Conservation (phyloP, 2,113 vertebrate genomes). For the Colinus virginianus region DNA sequence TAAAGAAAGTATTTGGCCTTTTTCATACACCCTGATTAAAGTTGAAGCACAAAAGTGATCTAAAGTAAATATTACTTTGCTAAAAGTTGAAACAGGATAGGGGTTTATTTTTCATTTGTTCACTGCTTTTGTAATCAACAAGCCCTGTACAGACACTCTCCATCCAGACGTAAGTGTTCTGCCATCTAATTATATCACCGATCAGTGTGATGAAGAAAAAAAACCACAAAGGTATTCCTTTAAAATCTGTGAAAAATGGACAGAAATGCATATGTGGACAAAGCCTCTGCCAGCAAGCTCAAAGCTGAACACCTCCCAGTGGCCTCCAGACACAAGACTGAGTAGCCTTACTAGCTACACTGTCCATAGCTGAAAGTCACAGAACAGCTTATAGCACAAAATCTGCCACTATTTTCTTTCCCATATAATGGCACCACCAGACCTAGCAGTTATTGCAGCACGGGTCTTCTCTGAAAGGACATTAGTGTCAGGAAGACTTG, state of each 20-base stretch:
- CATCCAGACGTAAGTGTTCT: not conserved
- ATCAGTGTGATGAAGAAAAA: fast-evolving
- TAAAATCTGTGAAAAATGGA: not conserved
- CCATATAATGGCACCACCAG: not conserved
- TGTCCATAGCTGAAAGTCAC: not conserved
- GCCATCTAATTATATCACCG: not conserved
- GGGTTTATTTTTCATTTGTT: not conserved
- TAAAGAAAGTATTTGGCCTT: not conserved
- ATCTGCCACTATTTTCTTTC: not conserved
- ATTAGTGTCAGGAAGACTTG: not conserved
- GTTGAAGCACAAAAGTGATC: not conserved
- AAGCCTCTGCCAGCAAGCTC: not conserved
- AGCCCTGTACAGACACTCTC: not conserved
- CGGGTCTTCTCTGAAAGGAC: not conserved
- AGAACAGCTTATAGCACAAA: not conserved
- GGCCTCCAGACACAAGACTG: not conserved
- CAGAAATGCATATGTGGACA: not conserved
- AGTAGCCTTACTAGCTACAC: not conserved
- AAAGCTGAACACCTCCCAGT: not conserved
- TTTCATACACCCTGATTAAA: not conserved
- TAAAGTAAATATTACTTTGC: not conserved
- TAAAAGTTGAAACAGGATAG: not conserved
- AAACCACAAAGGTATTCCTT: not conserved
- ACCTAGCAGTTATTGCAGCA: not conserved
- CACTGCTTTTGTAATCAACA: not conserved